Base-by-base conservation (phyloP, 2,888 invertebrate genomes). In the Sussaba pulchella region DNA sequence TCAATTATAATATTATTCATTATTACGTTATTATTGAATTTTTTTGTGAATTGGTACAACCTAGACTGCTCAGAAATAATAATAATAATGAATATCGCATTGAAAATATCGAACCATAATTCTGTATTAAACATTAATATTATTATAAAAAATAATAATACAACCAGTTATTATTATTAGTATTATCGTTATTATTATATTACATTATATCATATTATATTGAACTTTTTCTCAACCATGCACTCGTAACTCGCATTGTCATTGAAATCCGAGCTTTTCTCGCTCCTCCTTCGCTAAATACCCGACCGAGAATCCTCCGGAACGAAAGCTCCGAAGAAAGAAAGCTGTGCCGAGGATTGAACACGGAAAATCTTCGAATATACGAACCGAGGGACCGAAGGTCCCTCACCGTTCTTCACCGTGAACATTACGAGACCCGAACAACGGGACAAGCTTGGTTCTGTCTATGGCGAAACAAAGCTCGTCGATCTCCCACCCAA, bases 401-500 rank as follows among this genome's bases (percentile, higher is more conserved):
- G 21, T 50, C 3, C n/a, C 17, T 5, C 6, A 54, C 26, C 1
- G 14, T 54, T 14, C 26, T 8, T 14, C n/a, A n/a, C 26, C 31
- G 31, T 5, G 31, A 31, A 31, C 31, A 31, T 5, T 6, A 31
- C 2, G 4, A 31, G 31, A 54, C n/a, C n/a, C 14, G 14, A 31
- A 57, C 31, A 36, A 36, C 31, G 14, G 31, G 17, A 31, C n/a
- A 57, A 57, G 57, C 57, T 57, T n/a, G 24, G 3, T 12, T 26
- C 24, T 24, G 57, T 26, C 57, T 26, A 57, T 45, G 59, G 57
- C 39, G 59, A 81, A 81, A 82, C 71, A 80, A 82, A 84, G 78
- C 81, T 26, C 85, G 82, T 78, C 73, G 83, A 75, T 73, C 77
- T 78, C 67, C 85, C 79, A 87, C 82, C 86, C 31, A 54, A 36